These are phyloP conservation scores for Brachionus angularis DNA, from an alignment of 1,140 invertebrate genomes.

Conservation along the genomic window DNA sequence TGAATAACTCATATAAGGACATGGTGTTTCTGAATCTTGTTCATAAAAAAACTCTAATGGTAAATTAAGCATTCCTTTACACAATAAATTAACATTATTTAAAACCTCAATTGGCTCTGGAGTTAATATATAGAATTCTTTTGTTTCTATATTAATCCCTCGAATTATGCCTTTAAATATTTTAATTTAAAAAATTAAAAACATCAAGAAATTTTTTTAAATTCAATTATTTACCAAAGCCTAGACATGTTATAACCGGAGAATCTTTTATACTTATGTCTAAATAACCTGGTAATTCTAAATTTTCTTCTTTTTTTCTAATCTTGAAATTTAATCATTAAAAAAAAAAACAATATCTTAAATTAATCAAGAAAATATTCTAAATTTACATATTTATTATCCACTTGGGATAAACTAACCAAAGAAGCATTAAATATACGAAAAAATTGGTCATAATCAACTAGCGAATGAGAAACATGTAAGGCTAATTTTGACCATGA, in stretches of 20 bases:
- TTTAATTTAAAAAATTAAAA: neutral
- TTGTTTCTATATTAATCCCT: slow-evolving; percentile 48
- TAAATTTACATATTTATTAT: slow-evolving; percentile 47
- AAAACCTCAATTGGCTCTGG: slow-evolving; percentile 47
- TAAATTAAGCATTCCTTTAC: slow-evolving; percentile 49
- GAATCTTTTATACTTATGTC: slow-evolving; percentile 46
- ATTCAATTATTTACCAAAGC: slow-evolving; percentile 47
- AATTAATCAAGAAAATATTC: neutral
- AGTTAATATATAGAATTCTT: slow-evolving; percentile 49
- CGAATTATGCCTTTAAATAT: slow-evolving; percentile 49
- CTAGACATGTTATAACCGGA: slow-evolving; percentile 49
- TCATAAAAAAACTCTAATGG: slow-evolving; percentile 48
- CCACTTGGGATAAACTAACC: slow-evolving; percentile 52
- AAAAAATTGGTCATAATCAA: slow-evolving; percentile 48
- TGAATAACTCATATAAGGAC: slow-evolving; percentile 7
- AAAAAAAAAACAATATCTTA: neutral
- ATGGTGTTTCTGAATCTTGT: slow-evolving; percentile 45
- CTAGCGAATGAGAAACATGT: slow-evolving; percentile 48
- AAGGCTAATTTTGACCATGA: slow-evolving; percentile 50
- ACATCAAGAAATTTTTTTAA: neutral
- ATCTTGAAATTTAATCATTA: neutral
- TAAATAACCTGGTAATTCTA: slow-evolving; percentile 42
- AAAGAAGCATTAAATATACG: slow-evolving; percentile 52
- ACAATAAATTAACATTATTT: slow-evolving; percentile 49
- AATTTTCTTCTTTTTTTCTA: neutral